phyloP scores from a whole-genome alignment of 2,888 invertebrate genomes.

The Polietes domitor region DNA sequence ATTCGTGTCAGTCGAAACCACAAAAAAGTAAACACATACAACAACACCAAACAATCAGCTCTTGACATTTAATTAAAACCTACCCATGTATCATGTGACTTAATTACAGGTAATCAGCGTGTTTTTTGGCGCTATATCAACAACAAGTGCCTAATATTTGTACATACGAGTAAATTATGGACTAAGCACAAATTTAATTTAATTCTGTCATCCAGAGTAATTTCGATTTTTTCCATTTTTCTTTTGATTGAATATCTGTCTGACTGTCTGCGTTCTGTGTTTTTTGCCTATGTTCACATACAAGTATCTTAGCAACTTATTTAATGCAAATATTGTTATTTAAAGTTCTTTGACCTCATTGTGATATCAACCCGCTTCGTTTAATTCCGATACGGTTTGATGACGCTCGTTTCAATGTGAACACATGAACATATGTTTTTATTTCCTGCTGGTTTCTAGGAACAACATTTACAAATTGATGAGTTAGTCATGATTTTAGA shows the following conservation, averaged over 20 bases:
- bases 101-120: neutral
- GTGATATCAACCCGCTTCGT: neutral
- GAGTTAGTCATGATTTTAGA: no score
- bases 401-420: neutral
- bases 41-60: neutral
- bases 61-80: neutral
- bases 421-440: neutral
- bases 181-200: neutral
- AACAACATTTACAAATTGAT: no score
- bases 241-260: neutral
- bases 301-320: conserved; percentile 55
- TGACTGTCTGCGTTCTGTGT: neutral
- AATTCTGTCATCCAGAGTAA: conserved; percentile 19
- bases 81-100: conserved; percentile 24
- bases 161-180: neutral
- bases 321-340: conserved; percentile 38
- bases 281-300: neutral
- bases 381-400: neutral
- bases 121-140: neutral
- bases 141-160: neutral
- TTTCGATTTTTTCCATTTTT: neutral
- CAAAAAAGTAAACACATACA: neutral
- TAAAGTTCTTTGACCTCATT: conserved; percentile 46
- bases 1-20: neutral
- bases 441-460: no score